Evolutionary conservation across 2,888 invertebrate species (phyloP).

Genomic region (Mechanitis mazaeus): DNA sequence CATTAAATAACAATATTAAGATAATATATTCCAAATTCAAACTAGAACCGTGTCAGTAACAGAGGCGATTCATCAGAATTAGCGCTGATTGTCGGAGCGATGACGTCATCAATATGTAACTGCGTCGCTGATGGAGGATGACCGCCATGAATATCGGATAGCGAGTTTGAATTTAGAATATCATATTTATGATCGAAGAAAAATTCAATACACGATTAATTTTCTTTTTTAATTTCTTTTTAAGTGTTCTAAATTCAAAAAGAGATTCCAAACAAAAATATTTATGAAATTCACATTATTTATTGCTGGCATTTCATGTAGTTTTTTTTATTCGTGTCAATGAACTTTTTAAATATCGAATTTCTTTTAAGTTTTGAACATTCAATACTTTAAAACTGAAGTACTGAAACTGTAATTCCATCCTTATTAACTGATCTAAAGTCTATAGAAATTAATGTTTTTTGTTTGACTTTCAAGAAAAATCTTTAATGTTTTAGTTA

Average conservation of each 20-base stretch:
- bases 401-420: slow-evolving; percentile 1
- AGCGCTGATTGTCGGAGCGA: slow-evolving; percentile 18
- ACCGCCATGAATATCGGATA: slow-evolving; percentile 1
- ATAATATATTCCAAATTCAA: slow-evolving; percentile 11
- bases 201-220: too few relatives aligned
- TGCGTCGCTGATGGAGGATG: neutral
- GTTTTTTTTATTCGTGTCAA: neutral
- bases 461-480: too few relatives aligned
- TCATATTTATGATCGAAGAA: neutral
- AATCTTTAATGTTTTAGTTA: too few relatives aligned
- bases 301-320: too few relatives aligned
- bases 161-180: slow-evolving; percentile 6
- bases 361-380: neutral
- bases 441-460: too few relatives aligned
- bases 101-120: slow-evolving; percentile 22
- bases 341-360: neutral
- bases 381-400: neutral
- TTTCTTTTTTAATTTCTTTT: too few relatives aligned
- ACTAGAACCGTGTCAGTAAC: slow-evolving; percentile 7
- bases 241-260: too few relatives aligned
- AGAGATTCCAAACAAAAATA: too few relatives aligned
- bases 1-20: neutral
- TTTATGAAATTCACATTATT: too few relatives aligned
- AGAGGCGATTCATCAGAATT: slow-evolving; percentile 11
- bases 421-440: neutral